Conservation (phyloP, 2,888 invertebrate genomes). For the Boloria selene region DNA sequence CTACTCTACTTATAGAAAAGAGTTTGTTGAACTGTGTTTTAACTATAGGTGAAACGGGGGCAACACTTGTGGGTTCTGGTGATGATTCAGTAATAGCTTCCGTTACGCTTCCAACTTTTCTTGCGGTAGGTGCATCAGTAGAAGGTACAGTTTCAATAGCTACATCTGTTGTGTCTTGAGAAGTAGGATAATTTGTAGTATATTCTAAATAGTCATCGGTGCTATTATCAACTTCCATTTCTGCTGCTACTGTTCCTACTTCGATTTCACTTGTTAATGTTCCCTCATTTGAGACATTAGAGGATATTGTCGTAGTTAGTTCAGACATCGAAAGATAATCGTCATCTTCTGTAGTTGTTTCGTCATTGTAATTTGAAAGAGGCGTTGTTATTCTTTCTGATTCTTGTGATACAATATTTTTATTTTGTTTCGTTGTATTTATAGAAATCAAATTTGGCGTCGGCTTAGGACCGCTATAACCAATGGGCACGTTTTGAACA, state of each 20-base stretch:
- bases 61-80: slow-evolving; percentile 46
- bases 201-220: slow-evolving; percentile 71
- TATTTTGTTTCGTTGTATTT: slow-evolving; percentile 27
- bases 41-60: slow-evolving; percentile 60
- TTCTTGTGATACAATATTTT: slow-evolving; percentile 23
- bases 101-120: slow-evolving; percentile 31
- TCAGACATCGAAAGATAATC: slow-evolving; percentile 69
- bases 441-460: slow-evolving; percentile 37
- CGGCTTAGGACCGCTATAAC: slow-evolving; percentile 56
- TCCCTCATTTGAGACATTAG: slow-evolving; percentile 49
- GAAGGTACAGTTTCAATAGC: slow-evolving; percentile 42
- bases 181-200: slow-evolving; percentile 60
- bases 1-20: slow-evolving; percentile 86
- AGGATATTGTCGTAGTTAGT: slow-evolving; percentile 47
- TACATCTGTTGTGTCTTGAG: slow-evolving; percentile 50
- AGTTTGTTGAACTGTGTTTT: slow-evolving; percentile 83
- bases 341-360: slow-evolving; percentile 52
- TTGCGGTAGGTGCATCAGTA: slow-evolving; percentile 35
- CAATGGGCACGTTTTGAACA: slow-evolving; percentile 71
- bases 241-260: slow-evolving; percentile 56
- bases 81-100: slow-evolving; percentile 41
- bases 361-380: slow-evolving; percentile 28
- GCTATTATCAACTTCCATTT: slow-evolving; percentile 63
- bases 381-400: slow-evolving; percentile 47
- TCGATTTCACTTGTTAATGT: slow-evolving; percentile 55